A percentile compares a stretch with the other conserved stretches of the same genome.
Evolutionary conservation across 2,888 invertebrate species (phyloP).

Genomic region (Thereva nobilitata): DNA sequence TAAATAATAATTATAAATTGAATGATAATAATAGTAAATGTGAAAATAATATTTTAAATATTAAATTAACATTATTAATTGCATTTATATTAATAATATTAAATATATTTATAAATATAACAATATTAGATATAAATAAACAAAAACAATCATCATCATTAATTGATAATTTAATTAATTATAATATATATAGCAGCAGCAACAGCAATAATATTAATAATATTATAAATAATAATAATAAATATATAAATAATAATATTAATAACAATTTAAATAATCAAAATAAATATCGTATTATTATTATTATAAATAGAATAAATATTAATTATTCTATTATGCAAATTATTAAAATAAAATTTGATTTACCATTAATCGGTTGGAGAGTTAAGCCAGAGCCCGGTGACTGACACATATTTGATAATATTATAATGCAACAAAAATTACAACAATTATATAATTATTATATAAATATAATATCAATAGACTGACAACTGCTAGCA

Average conservation of each 20-base stretch:
- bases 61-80: too few species aligned
- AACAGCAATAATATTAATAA: neutral
- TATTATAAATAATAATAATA: neutral
- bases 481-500: slow-evolving; percentile 37
- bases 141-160: neutral
- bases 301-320: neutral
- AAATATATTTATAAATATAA: neutral
- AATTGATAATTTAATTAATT: neutral
- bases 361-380: slow-evolving; percentile 55
- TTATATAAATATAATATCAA: slow-evolving; percentile 24
- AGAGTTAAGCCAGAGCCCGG: slow-evolving; percentile 63
- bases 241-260: neutral
- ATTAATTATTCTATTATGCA: slow-evolving; percentile 36
- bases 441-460: slow-evolving; percentile 25
- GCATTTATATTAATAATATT: too few species aligned
- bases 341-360: slow-evolving; percentile 32
- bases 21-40: neutral
- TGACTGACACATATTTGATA: slow-evolving; percentile 60
- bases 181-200: neutral
- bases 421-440: slow-evolving; percentile 33
- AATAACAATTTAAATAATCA: slow-evolving; percentile 15
- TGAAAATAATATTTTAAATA: neutral
- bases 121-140: neutral
- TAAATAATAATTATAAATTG: neutral
- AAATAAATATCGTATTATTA: slow-evolving; percentile 3